Conservation (phyloP, 2,888 invertebrate species). For the Pandemis cinnamomeana region DNA sequence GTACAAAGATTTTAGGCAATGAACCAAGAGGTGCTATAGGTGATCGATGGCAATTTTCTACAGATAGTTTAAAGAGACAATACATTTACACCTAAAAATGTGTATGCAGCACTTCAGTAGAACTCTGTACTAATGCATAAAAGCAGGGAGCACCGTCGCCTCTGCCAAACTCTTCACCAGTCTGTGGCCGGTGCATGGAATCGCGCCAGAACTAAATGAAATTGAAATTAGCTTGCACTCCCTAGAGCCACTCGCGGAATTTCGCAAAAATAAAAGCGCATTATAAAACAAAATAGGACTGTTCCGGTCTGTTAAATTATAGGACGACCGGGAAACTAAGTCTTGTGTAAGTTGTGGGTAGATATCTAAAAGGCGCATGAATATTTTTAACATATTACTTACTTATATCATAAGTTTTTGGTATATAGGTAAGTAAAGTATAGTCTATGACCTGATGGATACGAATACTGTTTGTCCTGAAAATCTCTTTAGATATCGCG, state of each 20-base stretch:
- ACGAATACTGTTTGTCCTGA: no score
- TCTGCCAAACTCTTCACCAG: conserved; percentile 35
- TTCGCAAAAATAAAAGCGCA: conserved; percentile 82
- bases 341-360: conserved; percentile 48
- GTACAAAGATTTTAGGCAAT: no score
- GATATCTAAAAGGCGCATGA: conserved; percentile 17
- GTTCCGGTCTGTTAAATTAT: conserved; percentile 62
- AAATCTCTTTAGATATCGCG: no score
- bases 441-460: no score
- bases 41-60: no score
- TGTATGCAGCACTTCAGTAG: no score
- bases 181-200: conserved; percentile 80
- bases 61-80: no score
- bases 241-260: conserved; percentile 80
- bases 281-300: conserved; percentile 83
- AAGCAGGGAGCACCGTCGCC: conserved; percentile 17
- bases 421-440: no score
- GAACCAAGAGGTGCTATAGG: no score
- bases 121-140: not conserved
- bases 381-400: no score
- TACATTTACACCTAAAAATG: no score
- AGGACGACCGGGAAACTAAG: conserved; percentile 58
- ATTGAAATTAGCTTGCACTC: conserved; percentile 84
- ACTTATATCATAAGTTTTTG: no score
- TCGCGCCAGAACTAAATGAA: conserved; percentile 84